Conservation (phyloP, 2,797 vertebrate species). For the Protonibea diacanthus region DNA sequence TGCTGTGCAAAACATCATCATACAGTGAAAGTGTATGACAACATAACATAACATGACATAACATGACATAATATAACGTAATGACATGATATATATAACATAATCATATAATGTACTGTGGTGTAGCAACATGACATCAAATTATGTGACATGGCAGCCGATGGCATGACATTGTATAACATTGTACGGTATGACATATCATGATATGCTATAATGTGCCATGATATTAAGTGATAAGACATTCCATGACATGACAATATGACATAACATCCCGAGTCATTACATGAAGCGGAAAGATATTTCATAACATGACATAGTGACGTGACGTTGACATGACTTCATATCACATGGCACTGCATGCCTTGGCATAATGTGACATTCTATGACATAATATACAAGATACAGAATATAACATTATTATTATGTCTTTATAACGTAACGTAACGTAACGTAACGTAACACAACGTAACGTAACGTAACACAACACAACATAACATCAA, state of each 20-base stretch:
- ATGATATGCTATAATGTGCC: no score
- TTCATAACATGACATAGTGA: background rate
- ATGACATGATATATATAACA: background rate
- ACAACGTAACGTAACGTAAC: background rate
- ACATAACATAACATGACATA: background rate
- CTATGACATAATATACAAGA: background rate
- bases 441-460: background rate
- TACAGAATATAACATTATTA: background rate
- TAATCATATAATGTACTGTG: background rate
- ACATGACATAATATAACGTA: background rate
- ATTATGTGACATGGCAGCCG: background rate
- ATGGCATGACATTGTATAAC: background rate
- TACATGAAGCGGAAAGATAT: background rate
- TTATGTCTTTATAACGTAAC: background rate
- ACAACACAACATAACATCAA: background rate
- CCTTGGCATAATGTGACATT: background rate
- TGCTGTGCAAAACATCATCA: constrained; percentile 1
- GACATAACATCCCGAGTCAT: background rate
- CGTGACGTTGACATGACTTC: background rate
- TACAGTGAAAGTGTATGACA: constrained; percentile 1
- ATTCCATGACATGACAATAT: background rate
- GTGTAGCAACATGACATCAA: background rate
- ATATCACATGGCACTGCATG: background rate
- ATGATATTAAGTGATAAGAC: background rate
- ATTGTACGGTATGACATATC: no score